Evolutionary conservation across 2,797 vertebrate genomes (phyloP), one percentile per base, ranked within the genome.

Genomic region (Pseudopleuronectes americanus): DNA sequence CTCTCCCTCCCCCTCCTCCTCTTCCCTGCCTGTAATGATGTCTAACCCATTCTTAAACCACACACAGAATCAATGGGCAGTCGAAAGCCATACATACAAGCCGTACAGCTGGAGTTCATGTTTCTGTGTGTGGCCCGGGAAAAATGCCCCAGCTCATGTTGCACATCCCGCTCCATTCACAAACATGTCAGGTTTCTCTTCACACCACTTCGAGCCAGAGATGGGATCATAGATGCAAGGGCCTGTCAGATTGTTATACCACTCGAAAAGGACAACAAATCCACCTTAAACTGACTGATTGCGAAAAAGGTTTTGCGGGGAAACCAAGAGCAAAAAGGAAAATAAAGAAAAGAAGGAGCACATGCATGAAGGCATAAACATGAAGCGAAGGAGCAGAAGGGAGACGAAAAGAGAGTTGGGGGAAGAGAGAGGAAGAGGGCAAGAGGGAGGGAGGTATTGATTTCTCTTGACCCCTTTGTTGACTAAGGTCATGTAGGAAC

Each of bases 401-500:
- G 75, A 86, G 84, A 87, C 62, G 61, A 77, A 84, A 86, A 70
- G 59, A 87, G 86, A 85, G 83, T 87, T 78, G 83, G 85, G 87
- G 90, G 91, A 85, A 80, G 77, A 83, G 84, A 81, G 78, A 70
- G 74, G 74, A 84, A 71, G 84, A 86, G 87, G 89, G 90, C 80
- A 87, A 74, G 90, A 85, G 80, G 85, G 87, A 88, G 85, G 84
- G 90, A 87, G 77, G 85, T 94, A 94, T 96, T 94, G 96, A 96
- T 96, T 94, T 93, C 82, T 92, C 83, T 85, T 95, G 95, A 96
- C 95, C 95, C 94, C 92, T 93, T 92, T 92, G 89, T 93, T 93
- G 85, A 92, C 89, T 91, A 84, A 93, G 94, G 94, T 95, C 93
- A 93, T 75, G 79, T 84, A 90, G 90, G 70, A 93, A 90, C 89